Percentiles rank a stretch among this genome's conserved stretches.
Evolutionary conservation across 2,888 invertebrate species (phyloP).

Genomic region (Chaetogeoica ovagalla): DNA sequence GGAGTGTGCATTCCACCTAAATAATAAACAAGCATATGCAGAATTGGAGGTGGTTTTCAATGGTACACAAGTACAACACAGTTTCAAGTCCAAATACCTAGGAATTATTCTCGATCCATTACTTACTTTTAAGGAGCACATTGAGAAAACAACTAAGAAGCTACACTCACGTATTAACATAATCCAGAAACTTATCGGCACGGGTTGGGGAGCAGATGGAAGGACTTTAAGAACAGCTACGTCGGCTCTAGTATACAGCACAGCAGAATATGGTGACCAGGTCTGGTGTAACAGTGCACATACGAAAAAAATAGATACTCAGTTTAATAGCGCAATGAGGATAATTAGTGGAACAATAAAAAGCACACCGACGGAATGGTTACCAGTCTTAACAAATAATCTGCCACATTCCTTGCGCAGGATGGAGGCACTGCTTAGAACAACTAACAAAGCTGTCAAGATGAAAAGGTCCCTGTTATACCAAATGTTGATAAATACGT

Average conservation of each 20-base stretch:
- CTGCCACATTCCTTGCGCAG: too few relatives aligned
- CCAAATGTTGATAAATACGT: too few relatives aligned
- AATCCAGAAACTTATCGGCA: slow-evolving; percentile 9
- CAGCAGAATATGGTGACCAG: slow-evolving; percentile 1
- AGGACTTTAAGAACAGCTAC: slow-evolving; percentile 4
- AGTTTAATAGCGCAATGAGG: neutral
- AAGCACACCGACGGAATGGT: neutral
- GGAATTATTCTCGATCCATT: slow-evolving; percentile 5
- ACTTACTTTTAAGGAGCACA: slow-evolving; percentile 8
- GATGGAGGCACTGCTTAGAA: too few relatives aligned
- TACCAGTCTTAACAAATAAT: too few relatives aligned
- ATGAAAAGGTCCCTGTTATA: too few relatives aligned
- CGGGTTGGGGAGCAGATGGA: neutral
- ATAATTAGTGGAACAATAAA: slow-evolving; percentile 4
- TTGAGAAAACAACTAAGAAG: slow-evolving; percentile 2
- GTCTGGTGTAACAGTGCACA: slow-evolving; percentile 19
- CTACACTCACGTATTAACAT: slow-evolving; percentile 4
- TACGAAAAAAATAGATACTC: neutral
- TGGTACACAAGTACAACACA: slow-evolving; percentile 29
- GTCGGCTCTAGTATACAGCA: neutral
- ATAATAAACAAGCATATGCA: slow-evolving; percentile 30
- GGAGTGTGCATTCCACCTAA: slow-evolving; percentile 50
- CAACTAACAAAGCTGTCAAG: too few relatives aligned
- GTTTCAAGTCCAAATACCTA: neutral
- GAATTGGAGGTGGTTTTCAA: slow-evolving; percentile 52